Percentiles rank a stretch among this genome's conserved stretches.
Evolutionary conservation across 2,113 vertebrate genomes (phyloP).

Genomic region (Sapajus apella): DNA sequence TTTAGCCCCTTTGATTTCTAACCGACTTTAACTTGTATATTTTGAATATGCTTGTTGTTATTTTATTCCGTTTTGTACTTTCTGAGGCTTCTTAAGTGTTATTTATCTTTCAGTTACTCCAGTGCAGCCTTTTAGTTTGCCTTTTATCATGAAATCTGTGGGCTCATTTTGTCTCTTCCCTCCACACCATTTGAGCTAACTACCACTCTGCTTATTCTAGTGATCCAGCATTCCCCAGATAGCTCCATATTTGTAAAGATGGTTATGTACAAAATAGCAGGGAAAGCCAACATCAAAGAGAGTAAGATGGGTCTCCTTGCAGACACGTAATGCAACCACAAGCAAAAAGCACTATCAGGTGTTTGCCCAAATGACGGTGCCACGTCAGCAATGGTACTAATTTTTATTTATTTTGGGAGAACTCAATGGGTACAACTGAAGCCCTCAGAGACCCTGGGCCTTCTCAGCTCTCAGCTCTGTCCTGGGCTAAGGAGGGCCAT

Average conservation of each 20-base stretch:
- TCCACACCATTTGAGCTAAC: constrained; percentile 20
- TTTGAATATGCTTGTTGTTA: constrained; percentile 34
- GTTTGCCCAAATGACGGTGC: not conserved
- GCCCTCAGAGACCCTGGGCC: not conserved
- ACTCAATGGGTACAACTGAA: not conserved
- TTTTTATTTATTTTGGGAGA: not conserved
- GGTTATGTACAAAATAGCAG: not conserved
- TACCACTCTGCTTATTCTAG: not conserved
- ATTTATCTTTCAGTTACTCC: constrained; percentile 41
- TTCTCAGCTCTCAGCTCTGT: not conserved
- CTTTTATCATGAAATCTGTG: constrained; percentile 53
- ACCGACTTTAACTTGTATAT: not conserved
- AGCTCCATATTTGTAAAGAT: not conserved
- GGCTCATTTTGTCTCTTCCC: not conserved
- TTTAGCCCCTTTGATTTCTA: constrained; percentile 14
- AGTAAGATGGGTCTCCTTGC: not conserved
- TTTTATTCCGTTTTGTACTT: constrained; percentile 29
- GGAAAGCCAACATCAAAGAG: constrained; percentile 13
- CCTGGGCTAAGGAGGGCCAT: too few species aligned
- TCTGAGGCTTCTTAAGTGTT: constrained; percentile 37
- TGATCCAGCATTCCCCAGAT: not conserved
- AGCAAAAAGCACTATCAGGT: not conserved
- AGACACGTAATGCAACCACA: not conserved
- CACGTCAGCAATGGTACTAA: not conserved
- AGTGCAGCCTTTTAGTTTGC: constrained; percentile 1